Base-by-base conservation (phyloP, 2,113 vertebrate genomes). In the Dicentrarchus labrax region DNA sequence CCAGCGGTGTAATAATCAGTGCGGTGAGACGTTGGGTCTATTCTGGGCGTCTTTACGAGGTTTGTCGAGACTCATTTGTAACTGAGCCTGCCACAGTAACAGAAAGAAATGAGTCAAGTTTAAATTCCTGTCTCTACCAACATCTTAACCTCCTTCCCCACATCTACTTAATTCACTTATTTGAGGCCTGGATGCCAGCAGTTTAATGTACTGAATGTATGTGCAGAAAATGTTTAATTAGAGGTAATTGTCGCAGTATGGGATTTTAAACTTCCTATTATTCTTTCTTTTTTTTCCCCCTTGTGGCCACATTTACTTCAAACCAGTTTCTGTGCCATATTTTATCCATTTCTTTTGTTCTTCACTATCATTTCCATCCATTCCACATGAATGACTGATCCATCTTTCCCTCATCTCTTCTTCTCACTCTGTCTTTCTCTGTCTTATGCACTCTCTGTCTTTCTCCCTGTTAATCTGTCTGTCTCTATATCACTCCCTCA, bases 401-500 rank as follows among this genome's bases (percentile, higher is more conserved):
- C 69, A 68, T 85, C 85, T 68, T 50, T 86, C 78, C 43, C 43
- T 78, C 17, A 70, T 76, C 38, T 82, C 67, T 36, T 76, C 48
- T 39, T 79, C 59, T 48, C 48, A 9, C 68, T 84, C 59, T 77
- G 48, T 61, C 56, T 78, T 85, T 89, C 81, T 88, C 76, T 64
- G 11, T 75, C 80, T 88, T 84, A 88, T 85, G 86, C 89, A 92
- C 90, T 90, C 88, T 85, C 86, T 78, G 80, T 92, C 90, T 91
- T 90, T 91, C 88, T 86, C 75, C 78, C 86, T 86, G 84, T 93
- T 91, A 84, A 89, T 94, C 90, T 89, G 76, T 90, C 82, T 65
- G 86, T 91, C 93, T 93, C 89, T 93, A 88, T 93, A 92, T 93
- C 88, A 89, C 85, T 91, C 88, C 72, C 72, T 94, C 91, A 91